A percentile compares a stretch with the other conserved stretches of the same genome.
Conservation (phyloP, 2,113 vertebrate species). For the Paedocypris sp. region DNA sequence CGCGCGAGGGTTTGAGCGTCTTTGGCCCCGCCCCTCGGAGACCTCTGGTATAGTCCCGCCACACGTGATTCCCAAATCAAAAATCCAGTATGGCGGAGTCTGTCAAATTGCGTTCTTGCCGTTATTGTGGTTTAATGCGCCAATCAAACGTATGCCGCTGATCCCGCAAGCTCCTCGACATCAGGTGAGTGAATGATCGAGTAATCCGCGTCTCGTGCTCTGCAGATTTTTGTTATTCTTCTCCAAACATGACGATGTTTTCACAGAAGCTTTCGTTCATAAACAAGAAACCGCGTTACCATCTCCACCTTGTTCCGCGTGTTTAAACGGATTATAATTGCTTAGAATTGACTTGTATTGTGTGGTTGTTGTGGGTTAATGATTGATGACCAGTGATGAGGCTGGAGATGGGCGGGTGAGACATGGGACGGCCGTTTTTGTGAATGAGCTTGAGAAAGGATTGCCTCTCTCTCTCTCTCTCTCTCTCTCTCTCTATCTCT, state of each 20-base stretch:
- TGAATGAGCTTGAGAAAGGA: conserved; percentile 15
- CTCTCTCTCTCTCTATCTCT: no score
- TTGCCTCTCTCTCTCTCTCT: no score
- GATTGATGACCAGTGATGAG: conserved; percentile 11
- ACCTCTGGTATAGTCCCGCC: conserved; percentile 49
- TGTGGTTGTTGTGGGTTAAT: conserved; percentile 18
- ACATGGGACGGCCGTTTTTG: conserved; percentile 10
- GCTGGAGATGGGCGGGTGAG: conserved; percentile 12
- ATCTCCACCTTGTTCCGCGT: not conserved
- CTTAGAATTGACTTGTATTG: not conserved
- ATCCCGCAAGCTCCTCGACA: not conserved
- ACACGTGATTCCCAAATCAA: conserved; percentile 57
- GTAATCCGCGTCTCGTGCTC: not conserved
- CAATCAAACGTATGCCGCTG: not conserved
- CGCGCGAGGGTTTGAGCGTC: not conserved
- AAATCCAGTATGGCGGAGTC: conserved; percentile 68
- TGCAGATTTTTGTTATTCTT: not conserved
- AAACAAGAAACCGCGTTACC: not conserved
- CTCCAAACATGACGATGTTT: not conserved
- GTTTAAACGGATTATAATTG: not conserved
- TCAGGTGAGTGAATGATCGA: not conserved
- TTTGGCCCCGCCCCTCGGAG: conserved; percentile 48
- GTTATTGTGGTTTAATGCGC: not conserved
- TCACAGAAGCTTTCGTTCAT: not conserved
- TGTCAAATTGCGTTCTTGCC: conserved; percentile 54